Conservation (phyloP, 2,113 vertebrate species). For the Myocastor coypus region DNA sequence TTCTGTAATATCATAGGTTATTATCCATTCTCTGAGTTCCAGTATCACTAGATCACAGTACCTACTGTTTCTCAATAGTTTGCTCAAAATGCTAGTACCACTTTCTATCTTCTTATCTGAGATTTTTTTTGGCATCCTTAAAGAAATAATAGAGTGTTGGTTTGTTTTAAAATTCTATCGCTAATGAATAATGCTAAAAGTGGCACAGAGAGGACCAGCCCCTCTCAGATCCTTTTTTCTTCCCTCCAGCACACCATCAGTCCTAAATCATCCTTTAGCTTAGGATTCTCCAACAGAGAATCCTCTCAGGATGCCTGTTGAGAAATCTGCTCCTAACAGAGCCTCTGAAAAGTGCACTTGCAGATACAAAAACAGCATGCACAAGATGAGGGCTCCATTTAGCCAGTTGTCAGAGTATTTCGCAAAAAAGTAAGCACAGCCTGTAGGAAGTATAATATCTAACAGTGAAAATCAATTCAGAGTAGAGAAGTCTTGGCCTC, state of each 20-base stretch:
- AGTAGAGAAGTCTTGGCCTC: background rate
- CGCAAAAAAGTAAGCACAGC: constrained; percentile 16
- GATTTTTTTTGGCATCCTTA: background rate
- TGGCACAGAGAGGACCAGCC: background rate
- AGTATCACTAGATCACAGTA: background rate
- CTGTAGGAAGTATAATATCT: background rate
- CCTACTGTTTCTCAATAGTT: background rate
- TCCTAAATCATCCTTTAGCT: background rate
- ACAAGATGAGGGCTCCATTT: background rate
- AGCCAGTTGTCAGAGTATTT: constrained; percentile 11
- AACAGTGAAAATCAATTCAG: constrained; percentile 8
- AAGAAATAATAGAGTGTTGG: background rate
- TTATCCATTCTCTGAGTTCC: background rate
- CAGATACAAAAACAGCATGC: constrained; percentile 3
- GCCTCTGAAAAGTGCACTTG: constrained; percentile 3
- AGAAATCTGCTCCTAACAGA: background rate
- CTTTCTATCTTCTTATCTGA: background rate
- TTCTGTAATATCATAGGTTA: background rate
- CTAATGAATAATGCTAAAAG: background rate
- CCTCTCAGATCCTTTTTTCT: background rate
- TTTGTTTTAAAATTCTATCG: background rate
- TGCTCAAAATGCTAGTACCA: background rate
- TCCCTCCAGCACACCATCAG: background rate
- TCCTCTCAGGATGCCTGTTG: background rate
- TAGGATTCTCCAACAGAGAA: background rate